Percentiles rank a stretch among this genome's conserved stretches.
These are phyloP conservation scores for Sitophilus oryzae DNA, from an alignment of 1,140 invertebrate genomes.

Conservation along the genomic window DNA sequence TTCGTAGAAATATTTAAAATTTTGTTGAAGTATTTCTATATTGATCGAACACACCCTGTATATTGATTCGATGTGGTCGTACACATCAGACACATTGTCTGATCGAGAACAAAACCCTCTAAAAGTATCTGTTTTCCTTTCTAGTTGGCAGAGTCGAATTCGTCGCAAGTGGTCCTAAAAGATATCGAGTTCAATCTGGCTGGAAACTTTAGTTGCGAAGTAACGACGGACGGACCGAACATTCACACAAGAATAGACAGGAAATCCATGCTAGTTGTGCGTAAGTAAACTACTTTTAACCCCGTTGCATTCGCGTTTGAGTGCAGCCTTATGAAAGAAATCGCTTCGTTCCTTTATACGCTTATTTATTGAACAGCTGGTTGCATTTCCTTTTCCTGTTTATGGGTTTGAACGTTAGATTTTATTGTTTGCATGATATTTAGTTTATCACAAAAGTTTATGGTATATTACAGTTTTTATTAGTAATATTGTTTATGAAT, in stretches of 20 bases:
- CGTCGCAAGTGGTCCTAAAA: constrained; percentile 64
- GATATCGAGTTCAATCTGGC: constrained; percentile 66
- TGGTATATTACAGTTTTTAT: no score
- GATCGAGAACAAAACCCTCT: constrained; percentile 8
- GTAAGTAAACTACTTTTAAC: constrained; percentile 51
- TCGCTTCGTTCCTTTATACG: constrained; percentile 4
- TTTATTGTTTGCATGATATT: not conserved
- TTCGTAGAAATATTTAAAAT: no score
- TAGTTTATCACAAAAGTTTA: no score
- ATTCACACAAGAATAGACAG: constrained; percentile 55
- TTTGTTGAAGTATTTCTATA: no score
- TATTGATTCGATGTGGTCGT: no score
- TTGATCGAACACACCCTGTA: no score
- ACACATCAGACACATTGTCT: constrained; percentile 10
- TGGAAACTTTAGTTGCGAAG: constrained; percentile 80
- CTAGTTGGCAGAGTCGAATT: constrained; percentile 65
- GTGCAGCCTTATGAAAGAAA: not conserved
- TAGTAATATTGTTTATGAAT: no score
- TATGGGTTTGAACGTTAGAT: not conserved
- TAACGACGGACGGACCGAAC: constrained; percentile 74
- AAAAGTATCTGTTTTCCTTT: constrained; percentile 20
- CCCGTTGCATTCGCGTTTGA: not conserved
- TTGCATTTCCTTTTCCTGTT: not conserved
- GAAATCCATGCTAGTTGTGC: constrained; percentile 65
- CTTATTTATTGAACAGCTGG: not conserved